Base-by-base conservation (phyloP, 2,797 vertebrate genomes). In the Oryzias dopingdopingensis region DNA sequence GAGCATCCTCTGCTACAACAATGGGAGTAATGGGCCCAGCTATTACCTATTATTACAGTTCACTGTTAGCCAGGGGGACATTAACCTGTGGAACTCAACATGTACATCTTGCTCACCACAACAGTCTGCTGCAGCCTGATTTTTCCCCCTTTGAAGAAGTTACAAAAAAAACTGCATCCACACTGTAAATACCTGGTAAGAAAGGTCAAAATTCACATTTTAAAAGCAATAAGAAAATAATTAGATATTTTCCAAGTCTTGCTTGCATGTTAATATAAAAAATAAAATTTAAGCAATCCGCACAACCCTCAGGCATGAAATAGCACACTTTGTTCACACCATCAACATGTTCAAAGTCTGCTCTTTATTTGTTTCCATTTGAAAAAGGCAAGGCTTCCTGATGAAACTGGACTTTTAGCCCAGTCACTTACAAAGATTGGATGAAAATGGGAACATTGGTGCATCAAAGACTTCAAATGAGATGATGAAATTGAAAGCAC, bases 61-160 rank as follows among this genome's bases (percentile, higher is more conserved):
- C 75, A 50, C 74, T 22, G 73, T 81, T 77, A 72, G 77, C 80
- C 58, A 14, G 72, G 40, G 55, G 74, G 63, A 76, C 79, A 82
- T 87, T 87, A 84, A 85, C 88, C 88, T 79, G 80, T 74, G 62
- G 69, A 79, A 74, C 72, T 67, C 78, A 26, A 70, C 74, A 53
- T 83, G 78, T 70, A 77, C 70, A 70, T 84, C 79, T 83, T 67
- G 68, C 49, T 67, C 63, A 29, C 48, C 50, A 15, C 52, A 67
- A 76, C 66, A 60, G 72, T 56, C 53, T 56, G 56, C 63, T 49
- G 49, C 62, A 54, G 63, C 17, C 55, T 23, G 45, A 62, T 62
- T 65, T 51, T 43, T 15, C 13, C 29, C 22, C 2, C 0, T 22
- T 4, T 6, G 18, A 45, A 14, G 48, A 63, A 23, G 74, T 81